Base-by-base conservation (phyloP, 1,140 invertebrate species). In the Goniozus legneri region DNA sequence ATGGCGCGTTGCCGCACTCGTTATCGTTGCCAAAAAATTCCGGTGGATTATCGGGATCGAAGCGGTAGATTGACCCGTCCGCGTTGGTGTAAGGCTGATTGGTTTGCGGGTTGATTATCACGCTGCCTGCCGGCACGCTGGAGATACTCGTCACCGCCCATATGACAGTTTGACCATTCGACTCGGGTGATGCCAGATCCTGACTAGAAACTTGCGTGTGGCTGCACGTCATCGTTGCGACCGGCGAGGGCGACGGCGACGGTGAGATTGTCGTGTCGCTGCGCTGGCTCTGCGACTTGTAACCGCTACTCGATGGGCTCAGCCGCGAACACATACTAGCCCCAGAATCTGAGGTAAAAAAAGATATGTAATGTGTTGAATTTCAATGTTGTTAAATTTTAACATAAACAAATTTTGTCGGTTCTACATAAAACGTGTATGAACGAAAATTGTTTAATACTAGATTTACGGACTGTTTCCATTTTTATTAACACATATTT, bases 71-170 rank as follows among this genome's bases (percentile, higher is more conserved):
- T 19, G 83, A 80, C 39, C 79, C 79, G 22, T 71, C 67, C 3
- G 65, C 47, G 44, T 73, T 74, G 2, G 61, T 73, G 39, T 67
- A 71, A 8, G 65, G 66, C 27, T 73, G 67, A 58, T 73, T 76
- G 53, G 83, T 84, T 71, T 86, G 86, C 19, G 90, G 90, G 72
- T 93, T 89, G 62, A 94, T 91, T 49, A 93, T 85, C 50, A 93
- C 77, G 56, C 88, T 90, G 35, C 91, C 91, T 43, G 84, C 78
- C 41, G 90, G 91, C 27, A 93, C 88, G 47, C 82, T 83, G 15
- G 86, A 82, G 64, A 92, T 81, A 75, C 86, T 87, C 30, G 88
- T 89, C 7, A 92, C 87, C 33, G 89, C 89, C 89, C 91, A 93
- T 64, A 91, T 83, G 2, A 91, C 79, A 13, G 73, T 74, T 43